Evolutionary conservation across 2,113 vertebrate genomes (phyloP), one percentile per base, ranked within the genome.

Genomic region (Stercorarius parasiticus): DNA sequence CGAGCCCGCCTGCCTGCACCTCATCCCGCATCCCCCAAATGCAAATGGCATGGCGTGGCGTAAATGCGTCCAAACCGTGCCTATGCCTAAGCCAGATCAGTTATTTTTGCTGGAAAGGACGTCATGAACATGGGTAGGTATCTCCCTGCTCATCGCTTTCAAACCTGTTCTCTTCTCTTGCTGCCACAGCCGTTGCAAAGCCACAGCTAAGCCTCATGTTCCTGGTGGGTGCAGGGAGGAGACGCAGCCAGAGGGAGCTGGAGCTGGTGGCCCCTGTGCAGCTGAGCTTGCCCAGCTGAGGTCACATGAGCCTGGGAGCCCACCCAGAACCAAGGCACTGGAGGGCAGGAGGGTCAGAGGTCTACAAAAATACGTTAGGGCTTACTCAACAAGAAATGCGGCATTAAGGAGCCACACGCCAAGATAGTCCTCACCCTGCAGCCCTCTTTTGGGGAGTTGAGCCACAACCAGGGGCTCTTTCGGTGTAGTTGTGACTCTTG

Each of bases 191-290:
- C 30, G 16, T 22, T 65, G 38, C 50, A 52, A 59, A 83, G 21
- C 36, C 64, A 38, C 26, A 56, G 65, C 49, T 15, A 18, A 32
- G n/a, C 13, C 2, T 36, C 18, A 2, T 3, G 23, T 2, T 58
- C 13, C 36, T 40, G 23, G 34, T 26, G 72, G 25, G 29, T 61
- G 45, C 38, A 38, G 38, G 29, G 38, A 77, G 42, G 32, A 29
- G 36, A 45, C 2, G 4, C 0, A 4, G 69, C 3, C 6, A 27
- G 49, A 27, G 13, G 26, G 23, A 82, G 25, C 20, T 0, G 1
- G 25, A 2, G 19, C 32, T 77, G 71, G 19, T 88, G 84, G 36
- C 9, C 22, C 36, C 17, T 1, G 0, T 0, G 3, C 16, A 26
- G 43, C 56, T 88, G 64, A 65, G 23, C 15, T 59, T 32, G 59